Evolutionary conservation across 2,113 vertebrate species (phyloP), one percentile per base, ranked within the genome.

Genomic region (Centropristis striata): DNA sequence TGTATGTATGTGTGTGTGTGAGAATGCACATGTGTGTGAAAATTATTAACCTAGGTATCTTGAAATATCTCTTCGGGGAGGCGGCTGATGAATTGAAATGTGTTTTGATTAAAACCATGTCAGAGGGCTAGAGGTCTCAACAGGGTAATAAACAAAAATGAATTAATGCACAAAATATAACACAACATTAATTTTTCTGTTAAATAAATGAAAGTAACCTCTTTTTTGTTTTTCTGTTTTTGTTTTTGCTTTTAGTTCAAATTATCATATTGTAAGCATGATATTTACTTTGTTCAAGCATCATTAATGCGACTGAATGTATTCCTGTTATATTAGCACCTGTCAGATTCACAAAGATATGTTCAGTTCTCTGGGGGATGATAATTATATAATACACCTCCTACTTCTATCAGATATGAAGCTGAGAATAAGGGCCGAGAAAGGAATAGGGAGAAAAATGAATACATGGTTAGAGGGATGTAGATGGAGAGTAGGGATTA

Each of bases 41-140:
- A 42, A 64, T 77, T 61, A 87, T 88, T 81, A 69, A 86, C 60
- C 37, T 14, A 57, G 23, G 10, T 18, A 76, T 79, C 73, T 39
- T 81, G 51, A 75, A 59, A 54, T 50, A 51, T 67, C 10, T 63
- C 27, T 72, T 21, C 16, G 28, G 4, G 3, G 21, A 66, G 20
- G 20, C 27, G 63, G 18, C 51, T 53, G 47, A 84, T 84, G 41
- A 80, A 78, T 39, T 23, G 32, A 55, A 65, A 23, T 67, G 12
- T 37, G 47, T 66, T 77, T 36, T 54, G 61, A 81, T 71, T 39
- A 78, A 82, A 72, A 41, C 9, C 3, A 15, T 36, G 23, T 74
- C 61, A 67, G 27, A 60, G 16, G 27, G 42, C 11, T 42, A 54
- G 58, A 81, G 1, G 6, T n/a, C 20, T n/a, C 12, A 75, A 25